Evolutionary conservation across 2,888 invertebrate species (phyloP).

Genomic region (Leucoma salicis): DNA sequence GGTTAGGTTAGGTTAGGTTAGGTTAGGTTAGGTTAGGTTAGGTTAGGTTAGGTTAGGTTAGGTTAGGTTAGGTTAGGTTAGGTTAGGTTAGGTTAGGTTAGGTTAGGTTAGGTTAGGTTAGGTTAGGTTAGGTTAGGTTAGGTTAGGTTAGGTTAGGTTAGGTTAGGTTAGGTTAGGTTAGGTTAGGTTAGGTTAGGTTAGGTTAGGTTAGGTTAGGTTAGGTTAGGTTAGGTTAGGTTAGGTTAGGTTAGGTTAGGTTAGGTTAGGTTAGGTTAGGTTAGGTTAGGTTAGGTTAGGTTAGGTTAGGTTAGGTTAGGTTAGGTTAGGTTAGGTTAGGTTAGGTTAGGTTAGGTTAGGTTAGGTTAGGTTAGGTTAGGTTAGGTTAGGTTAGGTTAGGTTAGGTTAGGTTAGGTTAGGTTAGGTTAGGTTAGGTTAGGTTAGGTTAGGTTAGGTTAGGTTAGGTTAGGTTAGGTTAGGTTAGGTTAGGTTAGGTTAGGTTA

Average conservation of each 20-base stretch:
- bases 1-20: constrained; percentile 21
- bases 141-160: constrained; percentile 13
- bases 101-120: constrained; percentile 15
- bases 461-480: constrained; percentile 6
- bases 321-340: constrained; percentile 13
- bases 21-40: constrained; percentile 21
- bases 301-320: constrained; percentile 13
- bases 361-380: constrained; percentile 14
- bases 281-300: constrained; percentile 16
- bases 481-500: constrained; percentile 1
- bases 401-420: constrained; percentile 9
- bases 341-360: constrained; percentile 15
- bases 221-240: constrained; percentile 7
- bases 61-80: constrained; percentile 20
- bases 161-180: constrained; percentile 13
- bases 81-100: constrained; percentile 20
- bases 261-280: constrained; percentile 11
- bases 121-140: constrained; percentile 14
- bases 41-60: constrained; percentile 20
- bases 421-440: constrained; percentile 4
- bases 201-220: constrained; percentile 10
- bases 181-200: constrained; percentile 13
- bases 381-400: constrained; percentile 13
- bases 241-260: constrained; percentile 8
- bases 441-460: constrained; percentile 4